Evolutionary conservation across 2,113 vertebrate species (phyloP), one percentile per base, ranked within the genome.

Genomic region (Mustela lutreola): DNA sequence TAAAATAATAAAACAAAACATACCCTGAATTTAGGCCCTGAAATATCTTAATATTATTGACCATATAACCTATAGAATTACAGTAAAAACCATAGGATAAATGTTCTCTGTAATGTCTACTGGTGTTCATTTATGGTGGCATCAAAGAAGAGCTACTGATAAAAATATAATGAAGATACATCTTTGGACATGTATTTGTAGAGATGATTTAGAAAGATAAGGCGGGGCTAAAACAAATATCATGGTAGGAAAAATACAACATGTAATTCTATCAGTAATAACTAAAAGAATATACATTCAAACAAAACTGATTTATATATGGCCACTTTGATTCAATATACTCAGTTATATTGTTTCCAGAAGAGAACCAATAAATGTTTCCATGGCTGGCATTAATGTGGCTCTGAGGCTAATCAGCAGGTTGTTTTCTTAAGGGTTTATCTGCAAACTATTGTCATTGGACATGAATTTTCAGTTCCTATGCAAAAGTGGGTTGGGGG

Each of bases 391-490:
- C 56, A 94, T 50, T 53, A 86, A 42, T 58, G 11, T 53, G 50
- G 36, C 21, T 65, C 45, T 80, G 33, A 8, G 22, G 5, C 28
- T 94, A 48, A 63, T 67, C 63, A 91, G 21, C 7, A 81, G 24
- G 39, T 82, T 80, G 10, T 50, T 76, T 97, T 75, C 48, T 84
- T 82, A 75, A 93, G 31, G 16, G 3, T 56, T 19, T 87, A 60
- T 63, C 28, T 75, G 11, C 26, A 86, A 78, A 45, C 48, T 67
- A 11, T 4, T 82, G 31, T 50, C 50, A 93, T 50, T 1, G 1
- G 42, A 78, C 48, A 97, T 80, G 94, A 90, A 87, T 60, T 33
- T 95, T 71, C 45, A 87, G 60, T 92, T 79, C 31, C 71, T 67
- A 62, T 31, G 53, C 56, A 85, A 96, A 91, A 79, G 6, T 26